Evolutionary conservation across 2,797 vertebrate genomes (phyloP).

Genomic region (Semaprochilodus insignis): DNA sequence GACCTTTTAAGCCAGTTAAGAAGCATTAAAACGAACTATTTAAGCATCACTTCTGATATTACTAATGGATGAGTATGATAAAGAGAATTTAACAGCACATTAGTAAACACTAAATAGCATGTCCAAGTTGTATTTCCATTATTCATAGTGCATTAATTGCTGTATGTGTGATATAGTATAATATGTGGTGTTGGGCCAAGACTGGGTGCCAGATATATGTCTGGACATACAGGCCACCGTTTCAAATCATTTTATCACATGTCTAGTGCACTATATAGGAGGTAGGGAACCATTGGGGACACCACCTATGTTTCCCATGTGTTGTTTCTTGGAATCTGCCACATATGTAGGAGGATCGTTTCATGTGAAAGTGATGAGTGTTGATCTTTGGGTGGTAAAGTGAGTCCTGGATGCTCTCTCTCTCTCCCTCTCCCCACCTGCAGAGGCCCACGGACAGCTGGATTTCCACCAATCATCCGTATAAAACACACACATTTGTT

Average conservation of each 20-base stretch:
- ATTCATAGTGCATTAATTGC: no score
- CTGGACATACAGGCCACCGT: background rate
- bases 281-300: background rate
- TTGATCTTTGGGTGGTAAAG: slow-evolving; percentile 36
- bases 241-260: background rate
- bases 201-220: no score
- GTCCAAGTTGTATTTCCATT: no score
- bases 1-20: background rate
- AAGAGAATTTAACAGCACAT: background rate
- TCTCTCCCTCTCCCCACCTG: slow-evolving; percentile 79
- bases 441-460: slow-evolving; percentile 83
- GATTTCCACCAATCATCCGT: slow-evolving; percentile 85
- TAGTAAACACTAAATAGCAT: background rate
- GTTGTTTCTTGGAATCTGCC: slow-evolving; percentile 10
- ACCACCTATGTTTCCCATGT: background rate
- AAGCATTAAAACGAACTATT: background rate
- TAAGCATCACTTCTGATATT: no score
- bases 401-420: slow-evolving; percentile 48
- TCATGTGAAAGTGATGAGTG: slow-evolving; percentile 48
- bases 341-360: slow-evolving; percentile 34
- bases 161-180: background rate
- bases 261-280: background rate
- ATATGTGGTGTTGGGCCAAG: background rate
- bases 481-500: slow-evolving; percentile 89
- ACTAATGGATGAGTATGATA: no score